Percentiles rank a stretch among this genome's conserved stretches.
phyloP scores from a whole-genome alignment of 2,888 invertebrate species.

The Dromius quadrimaculatus region DNA sequence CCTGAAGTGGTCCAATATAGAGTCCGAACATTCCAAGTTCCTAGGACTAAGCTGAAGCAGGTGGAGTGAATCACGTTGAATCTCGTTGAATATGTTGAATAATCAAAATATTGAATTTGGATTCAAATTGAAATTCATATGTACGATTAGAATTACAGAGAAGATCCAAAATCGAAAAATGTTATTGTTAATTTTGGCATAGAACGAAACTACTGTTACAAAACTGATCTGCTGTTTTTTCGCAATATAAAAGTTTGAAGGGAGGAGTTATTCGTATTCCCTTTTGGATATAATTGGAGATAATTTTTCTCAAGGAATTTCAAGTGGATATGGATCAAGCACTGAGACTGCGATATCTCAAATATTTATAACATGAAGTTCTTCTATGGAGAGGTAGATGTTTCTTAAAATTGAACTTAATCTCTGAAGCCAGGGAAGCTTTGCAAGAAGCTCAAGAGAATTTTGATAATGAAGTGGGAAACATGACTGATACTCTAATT shows the following conservation, averaged over 20 bases:
- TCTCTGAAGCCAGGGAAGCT: background rate
- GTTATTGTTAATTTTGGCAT: background rate
- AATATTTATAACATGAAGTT: constrained; percentile 1
- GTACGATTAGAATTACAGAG: background rate
- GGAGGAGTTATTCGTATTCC: constrained; percentile 67
- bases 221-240: constrained; percentile 75
- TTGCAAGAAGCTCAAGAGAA: background rate
- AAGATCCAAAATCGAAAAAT: constrained; percentile 7
- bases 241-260: constrained; percentile 71
- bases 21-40: no score
- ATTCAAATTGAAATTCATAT: constrained; percentile 1
- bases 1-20: no score
- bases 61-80: no score
- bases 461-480: background rate
- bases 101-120: background rate
- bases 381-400: background rate
- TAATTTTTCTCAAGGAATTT: background rate
- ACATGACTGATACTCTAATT: background rate
- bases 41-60: no score
- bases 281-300: background rate
- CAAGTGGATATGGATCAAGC: background rate
- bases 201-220: background rate
- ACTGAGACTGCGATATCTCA: background rate
- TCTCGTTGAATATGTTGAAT: no score
- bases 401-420: background rate